Conservation (phyloP, 2,888 invertebrate species). For the Itoplectis maculator region DNA sequence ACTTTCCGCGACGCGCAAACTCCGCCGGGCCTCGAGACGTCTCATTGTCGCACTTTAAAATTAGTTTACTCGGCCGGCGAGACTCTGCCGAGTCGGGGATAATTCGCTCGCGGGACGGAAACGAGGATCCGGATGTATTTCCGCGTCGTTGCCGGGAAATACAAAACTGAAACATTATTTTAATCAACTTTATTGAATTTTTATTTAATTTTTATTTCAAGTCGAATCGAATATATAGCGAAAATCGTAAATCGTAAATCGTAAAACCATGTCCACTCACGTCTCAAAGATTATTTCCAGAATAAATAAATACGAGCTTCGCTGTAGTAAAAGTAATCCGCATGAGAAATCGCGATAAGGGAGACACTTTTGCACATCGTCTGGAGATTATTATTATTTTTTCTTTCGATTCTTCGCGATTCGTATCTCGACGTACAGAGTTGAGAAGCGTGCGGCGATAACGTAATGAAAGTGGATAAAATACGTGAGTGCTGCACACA, state of each 20-base stretch:
- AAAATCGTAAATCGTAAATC: too few relatives aligned
- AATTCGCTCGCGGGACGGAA: neutral
- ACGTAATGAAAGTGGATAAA: neutral
- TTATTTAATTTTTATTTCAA: too few relatives aligned
- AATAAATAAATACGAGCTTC: conserved; percentile 1
- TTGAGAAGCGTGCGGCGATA: conserved; percentile 4
- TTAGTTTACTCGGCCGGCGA: neutral
- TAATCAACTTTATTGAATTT: too few relatives aligned
- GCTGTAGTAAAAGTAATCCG: neutral
- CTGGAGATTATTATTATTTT: conserved; percentile 6
- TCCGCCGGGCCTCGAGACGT: neutral
- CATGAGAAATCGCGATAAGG: conserved; percentile 8
- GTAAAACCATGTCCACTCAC: neutral
- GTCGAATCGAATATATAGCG: neutral
- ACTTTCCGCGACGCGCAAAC: neutral
- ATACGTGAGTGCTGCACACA: neutral
- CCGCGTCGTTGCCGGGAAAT: too few relatives aligned
- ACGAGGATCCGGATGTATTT: too few relatives aligned
- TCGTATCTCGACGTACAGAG: neutral
- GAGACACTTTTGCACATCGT: conserved; percentile 20
- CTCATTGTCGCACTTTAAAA: neutral
- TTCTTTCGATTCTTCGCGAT: conserved; percentile 12
- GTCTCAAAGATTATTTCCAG: conserved; percentile 18
- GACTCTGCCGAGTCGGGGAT: neutral
- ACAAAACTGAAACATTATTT: too few relatives aligned